Percentiles rank a stretch among this genome's conserved stretches.
phyloP scores from a whole-genome alignment of 2,113 vertebrate species.

The Ovis aries region DNA sequence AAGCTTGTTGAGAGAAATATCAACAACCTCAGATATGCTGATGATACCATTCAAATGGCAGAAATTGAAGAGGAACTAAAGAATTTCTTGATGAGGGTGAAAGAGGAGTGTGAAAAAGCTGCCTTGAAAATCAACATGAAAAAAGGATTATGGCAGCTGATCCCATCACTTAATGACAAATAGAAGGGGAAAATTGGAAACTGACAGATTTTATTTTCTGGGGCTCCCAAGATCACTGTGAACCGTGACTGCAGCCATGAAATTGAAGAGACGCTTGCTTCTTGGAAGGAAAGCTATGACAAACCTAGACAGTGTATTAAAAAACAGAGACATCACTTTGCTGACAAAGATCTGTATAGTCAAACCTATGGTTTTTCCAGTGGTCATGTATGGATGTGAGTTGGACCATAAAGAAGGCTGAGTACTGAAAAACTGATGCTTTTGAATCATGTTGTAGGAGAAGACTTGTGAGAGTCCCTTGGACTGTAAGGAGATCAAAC shows the following conservation, averaged over 20 bases:
- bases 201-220: not conserved
- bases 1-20: not conserved
- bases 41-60: not conserved
- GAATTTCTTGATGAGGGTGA: not conserved
- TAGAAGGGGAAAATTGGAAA: not conserved
- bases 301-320: not conserved
- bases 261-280: not conserved
- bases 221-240: not conserved
- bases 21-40: not conserved
- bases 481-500: not conserved
- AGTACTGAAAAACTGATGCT: not conserved
- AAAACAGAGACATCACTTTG: not conserved
- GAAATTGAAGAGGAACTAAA: not conserved
- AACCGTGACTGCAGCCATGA: not conserved
- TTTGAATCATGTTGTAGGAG: not conserved
- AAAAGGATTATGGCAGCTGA: not conserved
- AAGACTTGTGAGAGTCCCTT: not conserved
- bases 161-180: not conserved
- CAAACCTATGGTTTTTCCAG: not conserved
- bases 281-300: not conserved
- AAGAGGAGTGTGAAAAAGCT: not conserved
- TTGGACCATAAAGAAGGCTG: not conserved
- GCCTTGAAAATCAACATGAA: not conserved
- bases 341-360: not conserved
- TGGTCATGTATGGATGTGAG: not conserved